Conservation (phyloP, 1,140 invertebrate species). For the Heliconius hermathena region DNA sequence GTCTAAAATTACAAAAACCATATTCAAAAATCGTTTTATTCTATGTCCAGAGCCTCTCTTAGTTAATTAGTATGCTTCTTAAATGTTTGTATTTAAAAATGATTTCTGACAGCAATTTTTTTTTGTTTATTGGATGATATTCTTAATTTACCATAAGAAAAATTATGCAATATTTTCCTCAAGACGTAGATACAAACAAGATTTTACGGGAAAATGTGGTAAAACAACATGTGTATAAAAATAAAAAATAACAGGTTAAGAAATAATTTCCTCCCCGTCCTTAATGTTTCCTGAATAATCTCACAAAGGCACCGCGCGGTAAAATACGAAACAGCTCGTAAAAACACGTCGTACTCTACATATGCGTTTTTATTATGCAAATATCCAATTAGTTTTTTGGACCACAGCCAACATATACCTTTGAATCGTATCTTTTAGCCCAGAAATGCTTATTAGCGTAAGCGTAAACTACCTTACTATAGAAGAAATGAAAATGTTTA, state of each 20-base stretch:
- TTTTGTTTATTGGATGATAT: too few species aligned
- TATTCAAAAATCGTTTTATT: too few species aligned
- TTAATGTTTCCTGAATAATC: constrained; percentile 17
- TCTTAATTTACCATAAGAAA: not conserved
- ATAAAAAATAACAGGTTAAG: not conserved
- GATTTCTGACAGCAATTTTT: too few species aligned
- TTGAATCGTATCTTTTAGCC: constrained; percentile 13
- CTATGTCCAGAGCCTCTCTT: too few species aligned
- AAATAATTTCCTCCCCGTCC: constrained; percentile 8
- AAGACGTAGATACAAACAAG: not conserved
- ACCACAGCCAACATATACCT: constrained; percentile 18
- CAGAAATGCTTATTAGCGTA: constrained; percentile 19
- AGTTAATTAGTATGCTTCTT: too few species aligned
- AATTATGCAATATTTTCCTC: not conserved
- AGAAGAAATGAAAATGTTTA: too few species aligned
- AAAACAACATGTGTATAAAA: not conserved
- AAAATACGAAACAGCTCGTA: constrained; percentile 10
- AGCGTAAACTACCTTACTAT: not conserved
- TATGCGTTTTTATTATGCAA: constrained; percentile 17
- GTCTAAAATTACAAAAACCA: too few species aligned
- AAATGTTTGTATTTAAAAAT: too few species aligned
- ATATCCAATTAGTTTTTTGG: constrained; percentile 29
- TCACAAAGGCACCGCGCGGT: constrained; percentile 13
- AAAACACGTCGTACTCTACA: constrained; percentile 8
- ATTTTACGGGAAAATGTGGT: not conserved